phyloP scores from a whole-genome alignment of 2,797 vertebrate genomes.

The Cyclura pinguis region DNA sequence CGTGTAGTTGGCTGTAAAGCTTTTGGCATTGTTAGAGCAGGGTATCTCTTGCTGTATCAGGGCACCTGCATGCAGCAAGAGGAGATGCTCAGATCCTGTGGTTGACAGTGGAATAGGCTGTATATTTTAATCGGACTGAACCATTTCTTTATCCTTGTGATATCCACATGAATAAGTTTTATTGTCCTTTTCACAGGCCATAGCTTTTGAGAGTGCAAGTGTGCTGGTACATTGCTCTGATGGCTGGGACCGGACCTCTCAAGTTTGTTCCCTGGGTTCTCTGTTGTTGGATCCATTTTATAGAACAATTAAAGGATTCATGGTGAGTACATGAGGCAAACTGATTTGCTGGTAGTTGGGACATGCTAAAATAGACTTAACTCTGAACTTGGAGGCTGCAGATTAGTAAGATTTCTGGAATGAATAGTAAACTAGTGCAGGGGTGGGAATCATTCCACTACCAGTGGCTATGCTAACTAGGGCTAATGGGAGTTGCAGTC shows the following conservation, averaged over 20 bases:
- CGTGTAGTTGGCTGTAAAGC: background rate
- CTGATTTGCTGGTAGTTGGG: background rate
- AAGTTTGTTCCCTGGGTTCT: conserved; percentile 94
- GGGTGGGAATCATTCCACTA: background rate
- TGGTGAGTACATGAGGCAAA: conserved; percentile 83
- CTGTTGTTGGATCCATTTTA: conserved; percentile 96
- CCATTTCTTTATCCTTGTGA: conserved; percentile 9
- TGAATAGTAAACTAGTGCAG: background rate
- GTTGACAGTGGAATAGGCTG: background rate
- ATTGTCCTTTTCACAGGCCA: conserved; percentile 83
- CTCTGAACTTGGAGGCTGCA: background rate
- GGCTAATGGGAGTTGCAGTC: too few species aligned
- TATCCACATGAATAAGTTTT: background rate
- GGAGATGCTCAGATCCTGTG: background rate
- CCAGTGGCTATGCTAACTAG: too few species aligned
- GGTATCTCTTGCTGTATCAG: too few species aligned
- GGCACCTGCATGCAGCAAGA: background rate
- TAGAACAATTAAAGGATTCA: conserved; percentile 96
- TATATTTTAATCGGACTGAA: conserved; percentile 9
- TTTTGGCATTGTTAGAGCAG: background rate
- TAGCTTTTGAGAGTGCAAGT: conserved; percentile 91
- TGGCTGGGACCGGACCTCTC: conserved; percentile 97
- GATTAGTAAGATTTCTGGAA: background rate
- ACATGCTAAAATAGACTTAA: conserved; percentile 1
- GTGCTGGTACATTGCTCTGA: conserved; percentile 98